Conservation (phyloP, 1,140 invertebrate genomes). For the Drosophila athabasca region DNA sequence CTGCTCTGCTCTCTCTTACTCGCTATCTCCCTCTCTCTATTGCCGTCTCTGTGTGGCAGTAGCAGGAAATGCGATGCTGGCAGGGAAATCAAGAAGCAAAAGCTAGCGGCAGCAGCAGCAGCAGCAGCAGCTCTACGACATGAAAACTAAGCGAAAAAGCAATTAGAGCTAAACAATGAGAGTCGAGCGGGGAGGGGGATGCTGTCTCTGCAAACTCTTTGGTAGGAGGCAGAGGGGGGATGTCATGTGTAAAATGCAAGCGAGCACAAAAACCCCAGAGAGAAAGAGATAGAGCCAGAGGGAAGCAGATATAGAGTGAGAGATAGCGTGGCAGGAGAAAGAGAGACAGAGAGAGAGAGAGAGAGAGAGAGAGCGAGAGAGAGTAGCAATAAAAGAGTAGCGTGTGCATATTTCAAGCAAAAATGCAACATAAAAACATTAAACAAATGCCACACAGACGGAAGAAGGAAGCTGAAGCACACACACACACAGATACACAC, state of each 20-base stretch:
- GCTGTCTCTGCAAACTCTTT: slow-evolving; percentile 67
- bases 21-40: too few relatives aligned
- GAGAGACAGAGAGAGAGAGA: background rate
- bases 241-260: slow-evolving; percentile 70
- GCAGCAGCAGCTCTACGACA: slow-evolving; percentile 29
- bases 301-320: background rate
- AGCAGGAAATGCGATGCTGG: slow-evolving; percentile 57
- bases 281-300: slow-evolving; percentile 7
- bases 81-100: slow-evolving; percentile 59
- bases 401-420: slow-evolving; percentile 73
- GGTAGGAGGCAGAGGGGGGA: slow-evolving; percentile 28
- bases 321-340: background rate
- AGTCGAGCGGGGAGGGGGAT: slow-evolving; percentile 4
- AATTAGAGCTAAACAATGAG: slow-evolving; percentile 72
- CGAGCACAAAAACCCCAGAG: slow-evolving; percentile 60
- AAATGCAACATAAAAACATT: slow-evolving; percentile 75
- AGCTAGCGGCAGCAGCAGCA: slow-evolving; percentile 42
- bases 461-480: slow-evolving; percentile 9
- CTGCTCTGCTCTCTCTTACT: too few relatives aligned
- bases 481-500: background rate
- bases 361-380: background rate
- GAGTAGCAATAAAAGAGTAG: slow-evolving; percentile 69
- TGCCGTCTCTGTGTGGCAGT: slow-evolving; percentile 5
- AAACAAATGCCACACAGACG: slow-evolving; percentile 71
- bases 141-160: slow-evolving; percentile 75